These are phyloP conservation scores for Stegodyphus dumicola DNA, from an alignment of 1,140 invertebrate species.

Conservation along the genomic window DNA sequence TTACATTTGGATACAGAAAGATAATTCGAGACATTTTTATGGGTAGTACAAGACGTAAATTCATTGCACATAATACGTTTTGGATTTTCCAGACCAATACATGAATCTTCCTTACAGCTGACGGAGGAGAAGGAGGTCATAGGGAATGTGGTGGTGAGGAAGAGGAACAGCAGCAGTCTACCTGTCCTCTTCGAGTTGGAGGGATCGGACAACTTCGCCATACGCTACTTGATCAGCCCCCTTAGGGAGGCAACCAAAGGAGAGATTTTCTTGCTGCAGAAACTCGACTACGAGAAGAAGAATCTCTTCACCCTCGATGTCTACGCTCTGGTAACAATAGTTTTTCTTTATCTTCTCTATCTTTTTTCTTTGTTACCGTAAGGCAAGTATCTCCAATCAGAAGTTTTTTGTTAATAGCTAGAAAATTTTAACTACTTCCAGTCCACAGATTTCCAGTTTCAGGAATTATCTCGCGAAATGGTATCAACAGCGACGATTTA, in stretches of 20 bases:
- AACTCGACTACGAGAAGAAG: constrained; percentile 85
- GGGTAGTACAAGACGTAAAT: too few species aligned
- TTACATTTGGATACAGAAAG: too few species aligned
- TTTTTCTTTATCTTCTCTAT: neutral
- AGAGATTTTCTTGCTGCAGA: constrained; percentile 78
- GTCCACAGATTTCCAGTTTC: too few species aligned
- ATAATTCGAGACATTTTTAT: too few species aligned
- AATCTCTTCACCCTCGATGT: constrained; percentile 85
- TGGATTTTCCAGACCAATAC: too few species aligned
- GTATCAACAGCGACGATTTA: too few species aligned
- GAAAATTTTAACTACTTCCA: too few species aligned
- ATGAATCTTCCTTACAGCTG: constrained; percentile 71
- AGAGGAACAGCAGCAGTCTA: constrained; percentile 80
- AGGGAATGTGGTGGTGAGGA: constrained; percentile 81
- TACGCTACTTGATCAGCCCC: constrained; percentile 79
- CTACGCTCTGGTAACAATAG: constrained; percentile 78
- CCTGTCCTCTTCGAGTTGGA: constrained; percentile 83
- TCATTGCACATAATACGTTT: too few species aligned
- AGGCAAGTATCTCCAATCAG: too few species aligned
- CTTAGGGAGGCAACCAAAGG: constrained; percentile 78
- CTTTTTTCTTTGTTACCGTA: too few species aligned
- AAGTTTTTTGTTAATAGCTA: too few species aligned
- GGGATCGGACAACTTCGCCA: constrained; percentile 77
- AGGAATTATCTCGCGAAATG: too few species aligned
- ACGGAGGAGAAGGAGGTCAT: constrained; percentile 82